A percentile compares a stretch with the other conserved stretches of the same genome.
Evolutionary conservation across 2,888 invertebrate species (phyloP).

Genomic region (Pseudococcus jackbeardsleyi): DNA sequence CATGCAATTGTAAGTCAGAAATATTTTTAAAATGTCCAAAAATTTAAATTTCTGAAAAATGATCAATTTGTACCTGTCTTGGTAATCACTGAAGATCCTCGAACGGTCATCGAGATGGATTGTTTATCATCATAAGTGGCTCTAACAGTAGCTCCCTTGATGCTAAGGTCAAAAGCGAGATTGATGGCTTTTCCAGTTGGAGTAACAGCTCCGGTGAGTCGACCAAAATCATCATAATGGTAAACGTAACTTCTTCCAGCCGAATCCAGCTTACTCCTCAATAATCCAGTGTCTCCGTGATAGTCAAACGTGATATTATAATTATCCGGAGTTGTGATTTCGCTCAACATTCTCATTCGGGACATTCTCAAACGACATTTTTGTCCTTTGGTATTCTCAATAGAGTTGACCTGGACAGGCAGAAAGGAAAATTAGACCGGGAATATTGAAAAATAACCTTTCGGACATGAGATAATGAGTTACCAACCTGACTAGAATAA

Average conservation of each 20-base stretch:
- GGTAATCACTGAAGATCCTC: slow-evolving; percentile 87
- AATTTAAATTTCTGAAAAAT: too few relatives aligned
- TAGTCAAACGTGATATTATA: slow-evolving; percentile 95
- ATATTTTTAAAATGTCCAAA: neutral
- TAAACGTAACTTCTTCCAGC: slow-evolving; percentile 93
- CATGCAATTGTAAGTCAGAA: neutral
- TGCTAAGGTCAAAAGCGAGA: slow-evolving; percentile 88
- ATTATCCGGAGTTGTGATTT: slow-evolving; percentile 91
- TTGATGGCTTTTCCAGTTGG: slow-evolving; percentile 95
- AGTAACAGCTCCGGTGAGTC: slow-evolving; percentile 90
- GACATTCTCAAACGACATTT: slow-evolving; percentile 93
- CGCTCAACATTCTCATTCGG: slow-evolving; percentile 91
- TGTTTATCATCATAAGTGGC: slow-evolving; percentile 86
- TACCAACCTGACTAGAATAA: slow-evolving; percentile 78
- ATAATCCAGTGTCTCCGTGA: slow-evolving; percentile 88
- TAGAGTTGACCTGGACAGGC: slow-evolving; percentile 90
- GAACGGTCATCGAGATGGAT: slow-evolving; percentile 87
- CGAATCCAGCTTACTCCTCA: slow-evolving; percentile 90
- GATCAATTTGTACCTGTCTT: slow-evolving; percentile 74
- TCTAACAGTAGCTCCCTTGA: slow-evolving; percentile 90
- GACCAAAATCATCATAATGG: slow-evolving; percentile 94
- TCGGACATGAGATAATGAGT: neutral
- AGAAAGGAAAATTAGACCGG: slow-evolving; percentile 70
- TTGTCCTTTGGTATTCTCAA: slow-evolving; percentile 93
- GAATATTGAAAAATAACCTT: neutral